phyloP scores from a whole-genome alignment of 2,797 vertebrate species.

The Silurus lanzhouensis region DNA sequence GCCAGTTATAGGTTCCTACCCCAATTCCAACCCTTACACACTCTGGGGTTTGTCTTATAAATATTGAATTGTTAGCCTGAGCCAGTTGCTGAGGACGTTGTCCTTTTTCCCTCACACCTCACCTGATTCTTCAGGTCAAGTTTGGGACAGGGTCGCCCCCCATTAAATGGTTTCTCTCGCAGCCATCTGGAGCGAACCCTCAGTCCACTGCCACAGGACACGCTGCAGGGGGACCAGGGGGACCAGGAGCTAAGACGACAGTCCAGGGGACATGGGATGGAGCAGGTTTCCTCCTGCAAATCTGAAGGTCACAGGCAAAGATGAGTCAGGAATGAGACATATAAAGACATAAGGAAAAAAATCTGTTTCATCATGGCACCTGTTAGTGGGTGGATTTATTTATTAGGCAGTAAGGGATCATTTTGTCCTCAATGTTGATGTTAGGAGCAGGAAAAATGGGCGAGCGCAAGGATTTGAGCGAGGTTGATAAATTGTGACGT shows the following conservation, averaged over 20 bases:
- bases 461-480: too few relatives aligned
- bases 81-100: not conserved
- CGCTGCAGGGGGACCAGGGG: slow-evolving; percentile 89
- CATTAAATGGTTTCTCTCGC: slow-evolving; percentile 95
- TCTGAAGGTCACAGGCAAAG: slow-evolving; percentile 70
- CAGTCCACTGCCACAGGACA: slow-evolving; percentile 86
- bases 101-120: slow-evolving; percentile 60
- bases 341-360: not conserved
- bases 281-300: slow-evolving; percentile 86
- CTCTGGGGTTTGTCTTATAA: not conserved
- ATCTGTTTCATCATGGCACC: too few relatives aligned
- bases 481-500: too few relatives aligned
- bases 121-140: slow-evolving; percentile 98
- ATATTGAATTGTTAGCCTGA: not conserved
- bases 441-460: too few relatives aligned
- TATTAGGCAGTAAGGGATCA: too few relatives aligned
- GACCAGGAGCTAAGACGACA: slow-evolving; percentile 97
- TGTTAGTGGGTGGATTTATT: too few relatives aligned
- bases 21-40: not conserved
- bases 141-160: slow-evolving; percentile 92
- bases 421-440: too few relatives aligned
- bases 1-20: too few relatives aligned
- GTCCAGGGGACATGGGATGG: slow-evolving; percentile 90
- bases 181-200: slow-evolving; percentile 92
- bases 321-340: not conserved